Conservation (phyloP, 2,888 invertebrate species). For the Seira sanloemensis region DNA sequence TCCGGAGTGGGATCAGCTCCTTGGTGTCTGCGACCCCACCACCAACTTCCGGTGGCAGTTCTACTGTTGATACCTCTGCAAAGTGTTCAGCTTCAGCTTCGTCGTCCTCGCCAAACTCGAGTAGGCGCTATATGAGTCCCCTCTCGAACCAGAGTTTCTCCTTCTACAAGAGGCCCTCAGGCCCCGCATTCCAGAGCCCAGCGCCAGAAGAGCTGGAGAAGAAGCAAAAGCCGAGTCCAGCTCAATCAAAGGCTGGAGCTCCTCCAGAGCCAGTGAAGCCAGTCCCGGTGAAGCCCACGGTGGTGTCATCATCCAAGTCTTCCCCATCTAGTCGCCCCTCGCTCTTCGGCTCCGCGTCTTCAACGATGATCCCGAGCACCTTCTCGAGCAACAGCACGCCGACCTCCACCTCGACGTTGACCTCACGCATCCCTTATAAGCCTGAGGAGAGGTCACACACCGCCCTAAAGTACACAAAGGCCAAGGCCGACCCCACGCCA, state of each 20-base stretch:
- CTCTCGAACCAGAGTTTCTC: slow-evolving; percentile 40
- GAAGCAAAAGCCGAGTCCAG: too few relatives aligned
- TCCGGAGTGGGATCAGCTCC: neutral
- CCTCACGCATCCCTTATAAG: too few relatives aligned
- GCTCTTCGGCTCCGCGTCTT: neutral
- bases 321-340: slow-evolving; percentile 34
- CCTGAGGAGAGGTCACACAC: too few relatives aligned
- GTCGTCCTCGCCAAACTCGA: slow-evolving; percentile 28
- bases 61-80: slow-evolving; percentile 31
- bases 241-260: too few relatives aligned
- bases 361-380: slow-evolving; percentile 30
- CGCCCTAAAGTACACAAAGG: too few relatives aligned
- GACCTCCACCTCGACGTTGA: too few relatives aligned
- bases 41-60: too few relatives aligned
- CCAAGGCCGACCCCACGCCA: too few relatives aligned
- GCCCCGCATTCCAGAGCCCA: neutral
- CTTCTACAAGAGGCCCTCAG: slow-evolving; percentile 39
- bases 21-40: neutral
- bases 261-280: neutral
- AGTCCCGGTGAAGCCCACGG: slow-evolving; percentile 45
- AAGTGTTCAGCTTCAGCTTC: slow-evolving; percentile 19
- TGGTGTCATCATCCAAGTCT: neutral
- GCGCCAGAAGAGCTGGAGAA: too few relatives aligned
- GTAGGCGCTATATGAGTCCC: slow-evolving; percentile 41
- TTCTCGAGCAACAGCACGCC: too few relatives aligned